Conservation (phyloP, 2,888 invertebrate species). For the Calliphora vomitoria region DNA sequence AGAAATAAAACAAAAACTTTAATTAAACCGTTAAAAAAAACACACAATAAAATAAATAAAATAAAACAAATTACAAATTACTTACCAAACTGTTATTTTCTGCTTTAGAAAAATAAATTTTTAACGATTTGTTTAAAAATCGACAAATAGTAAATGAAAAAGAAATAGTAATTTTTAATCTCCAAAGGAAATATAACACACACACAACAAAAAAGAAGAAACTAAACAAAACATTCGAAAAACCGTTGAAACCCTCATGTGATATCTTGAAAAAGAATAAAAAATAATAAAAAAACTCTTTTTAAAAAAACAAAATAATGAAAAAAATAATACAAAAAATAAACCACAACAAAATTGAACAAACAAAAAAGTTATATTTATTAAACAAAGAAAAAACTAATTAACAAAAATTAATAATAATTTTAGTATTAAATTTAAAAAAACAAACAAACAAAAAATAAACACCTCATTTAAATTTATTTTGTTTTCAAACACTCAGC, state of each 20-base stretch:
- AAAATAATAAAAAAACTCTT: conserved; percentile 48
- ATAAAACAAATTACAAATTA: conserved; percentile 29
- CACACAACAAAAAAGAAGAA: conserved; percentile 42
- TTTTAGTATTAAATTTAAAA: conserved; percentile 47
- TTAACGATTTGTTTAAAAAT: conserved; percentile 70
- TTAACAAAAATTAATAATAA: conserved; percentile 22
- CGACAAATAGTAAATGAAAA: conserved; percentile 62
- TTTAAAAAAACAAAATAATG: conserved; percentile 20
- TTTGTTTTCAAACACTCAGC: conserved; percentile 57
- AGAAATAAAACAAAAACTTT: conserved; percentile 52
- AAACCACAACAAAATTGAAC: conserved; percentile 55
- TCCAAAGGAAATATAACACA: conserved; percentile 58
- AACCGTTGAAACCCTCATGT: conserved; percentile 72
- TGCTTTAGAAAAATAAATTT: conserved; percentile 65
- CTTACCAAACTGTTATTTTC: conserved; percentile 66
- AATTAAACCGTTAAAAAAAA: conserved; percentile 32
- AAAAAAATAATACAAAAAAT: conserved; percentile 14
- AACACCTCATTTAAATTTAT: conserved; percentile 37
- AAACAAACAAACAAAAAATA: conserved; percentile 20
- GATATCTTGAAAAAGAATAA: conserved; percentile 72
- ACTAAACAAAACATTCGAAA: conserved; percentile 59
- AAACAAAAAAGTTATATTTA: conserved; percentile 31
- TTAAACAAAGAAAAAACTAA: conserved; percentile 23
- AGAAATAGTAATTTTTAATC: conserved; percentile 56
- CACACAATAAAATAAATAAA: conserved; percentile 45